Base-by-base conservation (phyloP, 2,797 vertebrate genomes). In the Australoheros facetus region DNA sequence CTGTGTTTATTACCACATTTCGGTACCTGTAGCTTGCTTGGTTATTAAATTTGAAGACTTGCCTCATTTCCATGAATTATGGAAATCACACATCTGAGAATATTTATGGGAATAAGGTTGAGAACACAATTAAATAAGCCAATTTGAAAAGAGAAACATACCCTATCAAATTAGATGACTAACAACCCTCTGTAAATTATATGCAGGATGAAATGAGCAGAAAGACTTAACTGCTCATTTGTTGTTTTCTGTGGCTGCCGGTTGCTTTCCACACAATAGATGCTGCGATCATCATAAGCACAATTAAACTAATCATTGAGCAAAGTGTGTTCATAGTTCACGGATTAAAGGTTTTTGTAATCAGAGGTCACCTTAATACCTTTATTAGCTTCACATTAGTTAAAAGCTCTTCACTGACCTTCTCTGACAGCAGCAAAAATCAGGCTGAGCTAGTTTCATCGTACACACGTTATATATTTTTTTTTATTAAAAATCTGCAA, bases 21-120 rank as follows among this genome's bases (percentile, higher is more conserved):
- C 54, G 70, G 75, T 84, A 89, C 83, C 84, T 89, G 86, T 73
- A 71, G 86, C 90, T 91, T 75, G n/a, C 83, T 82, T 48, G n/a
- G 58, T 84, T 86, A 91, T 88, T 91, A 87, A 83, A 93, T 93
- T 76, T 85, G 72, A 91, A 70, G 74, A 85, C 79, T 80, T 77
- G 84, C 85, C 87, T 88, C 86, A 87, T 93, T 93, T 89, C 79
- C 87, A 89, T 88, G 86, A 83, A 91, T 92, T 94, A 90, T 91
- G 91, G 77, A 92, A 92, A 94, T 93, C 66, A 70, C 79, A 89
- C 78, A 87, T 86, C 84, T 86, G 77, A 86, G 89, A 77, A 84
- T 86, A 83, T 88, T 87, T 90, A 88, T 64, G 70, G 71, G 77
- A 87, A 88, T 88, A 86, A 86, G 89, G 88, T 83, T 88, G 84